Conservation (phyloP, 2,797 vertebrate genomes). For the Pseudochirops cupreus region DNA sequence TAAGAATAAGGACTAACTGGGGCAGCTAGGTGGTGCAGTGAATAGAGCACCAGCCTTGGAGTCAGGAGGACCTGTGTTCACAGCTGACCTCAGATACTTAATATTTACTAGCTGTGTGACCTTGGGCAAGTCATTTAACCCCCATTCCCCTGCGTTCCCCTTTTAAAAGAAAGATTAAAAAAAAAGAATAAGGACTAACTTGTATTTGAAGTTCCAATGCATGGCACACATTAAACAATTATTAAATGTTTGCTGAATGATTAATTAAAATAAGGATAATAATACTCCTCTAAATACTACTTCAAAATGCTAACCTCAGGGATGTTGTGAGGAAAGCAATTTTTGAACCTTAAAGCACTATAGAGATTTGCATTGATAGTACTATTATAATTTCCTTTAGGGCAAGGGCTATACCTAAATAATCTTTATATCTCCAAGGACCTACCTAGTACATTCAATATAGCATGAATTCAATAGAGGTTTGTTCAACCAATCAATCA, state of each 20-base stretch:
- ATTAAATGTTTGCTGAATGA: background rate
- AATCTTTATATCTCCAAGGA: background rate
- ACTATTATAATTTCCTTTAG: background rate
- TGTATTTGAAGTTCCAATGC: no score
- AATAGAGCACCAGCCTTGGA: no score
- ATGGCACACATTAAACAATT: background rate
- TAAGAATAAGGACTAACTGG: no score
- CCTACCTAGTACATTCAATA: background rate
- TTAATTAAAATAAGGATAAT: background rate
- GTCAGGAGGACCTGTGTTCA: no score
- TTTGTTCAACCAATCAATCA: background rate
- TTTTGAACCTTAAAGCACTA: background rate
- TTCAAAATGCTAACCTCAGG: background rate
- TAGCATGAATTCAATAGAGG: background rate
- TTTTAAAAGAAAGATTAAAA: no score
- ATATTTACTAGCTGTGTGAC: no score
- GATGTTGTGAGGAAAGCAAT: background rate
- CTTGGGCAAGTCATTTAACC: no score
- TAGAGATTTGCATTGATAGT: background rate
- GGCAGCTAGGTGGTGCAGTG: no score
- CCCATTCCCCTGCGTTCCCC: no score
- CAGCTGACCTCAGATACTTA: no score
- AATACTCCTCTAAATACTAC: background rate
- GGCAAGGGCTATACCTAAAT: background rate
- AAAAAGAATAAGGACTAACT: no score